Evolutionary conservation across 2,113 vertebrate species (phyloP).

Genomic region (Uria aalge): DNA sequence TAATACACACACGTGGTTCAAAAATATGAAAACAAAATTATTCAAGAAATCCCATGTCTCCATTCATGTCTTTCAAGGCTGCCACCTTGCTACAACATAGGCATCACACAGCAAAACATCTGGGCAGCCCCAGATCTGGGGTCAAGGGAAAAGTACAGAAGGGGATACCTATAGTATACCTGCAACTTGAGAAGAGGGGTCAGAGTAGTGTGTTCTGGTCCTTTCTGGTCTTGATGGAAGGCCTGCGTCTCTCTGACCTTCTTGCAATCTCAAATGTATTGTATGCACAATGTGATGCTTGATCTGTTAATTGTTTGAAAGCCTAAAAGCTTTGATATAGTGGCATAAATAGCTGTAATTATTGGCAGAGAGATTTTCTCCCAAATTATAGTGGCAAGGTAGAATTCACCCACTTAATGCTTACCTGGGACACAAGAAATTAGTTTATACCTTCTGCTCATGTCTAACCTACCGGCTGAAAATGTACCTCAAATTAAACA

Average conservation of each 20-base stretch:
- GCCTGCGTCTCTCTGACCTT: background rate
- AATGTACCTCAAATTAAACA: background rate
- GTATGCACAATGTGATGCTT: background rate
- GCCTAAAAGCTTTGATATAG: background rate
- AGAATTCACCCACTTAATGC: background rate
- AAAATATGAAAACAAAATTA: background rate
- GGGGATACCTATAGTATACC: fast-evolving
- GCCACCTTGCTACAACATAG: background rate
- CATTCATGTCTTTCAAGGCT: background rate
- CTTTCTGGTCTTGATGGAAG: background rate
- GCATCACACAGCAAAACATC: background rate
- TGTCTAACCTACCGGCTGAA: background rate
- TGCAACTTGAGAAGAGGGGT: background rate
- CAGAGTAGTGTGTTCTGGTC: background rate
- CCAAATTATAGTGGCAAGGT: background rate
- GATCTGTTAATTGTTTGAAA: background rate
- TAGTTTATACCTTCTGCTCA: background rate
- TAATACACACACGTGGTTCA: background rate
- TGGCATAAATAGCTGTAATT: background rate
- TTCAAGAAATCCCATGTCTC: background rate
- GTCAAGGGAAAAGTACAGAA: background rate
- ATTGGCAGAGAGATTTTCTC: background rate
- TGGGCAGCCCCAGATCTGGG: background rate
- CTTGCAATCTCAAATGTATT: background rate
- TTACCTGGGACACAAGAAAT: background rate